phyloP scores from a whole-genome alignment of 2,888 invertebrate genomes.

The Oscheius sp. region DNA sequence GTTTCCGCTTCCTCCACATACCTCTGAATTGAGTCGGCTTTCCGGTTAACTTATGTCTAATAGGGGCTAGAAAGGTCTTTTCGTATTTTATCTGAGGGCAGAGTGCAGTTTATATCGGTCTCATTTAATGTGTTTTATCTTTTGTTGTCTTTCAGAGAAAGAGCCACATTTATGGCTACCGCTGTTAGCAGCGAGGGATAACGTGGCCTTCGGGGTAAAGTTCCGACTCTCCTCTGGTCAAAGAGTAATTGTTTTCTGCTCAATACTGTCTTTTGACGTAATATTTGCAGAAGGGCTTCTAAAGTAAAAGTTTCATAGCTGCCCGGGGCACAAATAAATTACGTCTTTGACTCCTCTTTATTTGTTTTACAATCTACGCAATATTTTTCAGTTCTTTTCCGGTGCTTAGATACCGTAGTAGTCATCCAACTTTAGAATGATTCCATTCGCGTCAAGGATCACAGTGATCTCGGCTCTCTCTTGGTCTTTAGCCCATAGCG shows the following conservation, averaged over 20 bases:
- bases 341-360: too few relatives aligned
- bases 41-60: background rate
- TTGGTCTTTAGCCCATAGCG: too few relatives aligned
- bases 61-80: background rate
- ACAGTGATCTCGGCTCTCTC: too few relatives aligned
- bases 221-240: background rate
- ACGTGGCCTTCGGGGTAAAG: background rate
- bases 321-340: too few relatives aligned
- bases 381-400: too few relatives aligned
- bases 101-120: background rate
- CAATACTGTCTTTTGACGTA: background rate
- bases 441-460: too few relatives aligned
- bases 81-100: background rate
- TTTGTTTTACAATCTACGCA: too few relatives aligned
- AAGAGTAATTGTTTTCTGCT: slow-evolving; percentile 3
- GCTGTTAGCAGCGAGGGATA: background rate
- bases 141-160: background rate
- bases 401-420: too few relatives aligned
- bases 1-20: background rate
- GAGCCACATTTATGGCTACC: background rate
- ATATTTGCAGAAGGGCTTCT: background rate
- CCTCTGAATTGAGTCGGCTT: too few relatives aligned
- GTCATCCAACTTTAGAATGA: too few relatives aligned
- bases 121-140: background rate
- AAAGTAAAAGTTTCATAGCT: too few relatives aligned